Evolutionary conservation across 2,797 vertebrate genomes (phyloP), one percentile per base, ranked within the genome.

Genomic region (Anisognathus igniventris): DNA sequence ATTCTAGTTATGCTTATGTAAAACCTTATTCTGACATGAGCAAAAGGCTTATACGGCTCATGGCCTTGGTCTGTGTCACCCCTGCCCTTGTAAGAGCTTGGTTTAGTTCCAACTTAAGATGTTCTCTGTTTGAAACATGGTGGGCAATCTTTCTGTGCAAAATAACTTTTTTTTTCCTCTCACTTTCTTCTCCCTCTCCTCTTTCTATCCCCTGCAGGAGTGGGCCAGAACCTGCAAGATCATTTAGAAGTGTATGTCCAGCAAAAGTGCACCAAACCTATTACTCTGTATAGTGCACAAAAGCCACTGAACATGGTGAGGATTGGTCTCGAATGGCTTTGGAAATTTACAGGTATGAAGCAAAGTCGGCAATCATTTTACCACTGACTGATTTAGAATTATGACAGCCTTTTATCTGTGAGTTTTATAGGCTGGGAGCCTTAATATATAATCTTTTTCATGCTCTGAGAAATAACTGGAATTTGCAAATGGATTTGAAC

Each of bases 181-280:
- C 12, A 11, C 13, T 66, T 86, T 87, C 35, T 45, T 42, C 24
- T 60, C 24, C 35, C 51, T 91, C 9, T 19, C 33, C 2, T 9
- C 13, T 50, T 86, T 74, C 24, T n/a, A 7, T 3, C 10, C 47
- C 10, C 14, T 27, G 27, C 92, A 99, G 99, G 99, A 85, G 99
- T 99, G 39, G 99, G 99, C 62, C 98, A 98, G 94, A 99, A 99
- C 97, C 98, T 99, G 51, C 99, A 99, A 92, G 99, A 99, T 95
- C 99, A 99, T 96, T 97, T 99, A 96, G 99, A 99, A 97, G 86
- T 99, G 22, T 99, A 99, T 1, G 53, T 99, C 37, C 99, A 99
- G 97, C 99, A 99, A 51, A 97, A 98, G 58, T 99, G 99, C 95
- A 99, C 97, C 68, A 98, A 97, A 62, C 99, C 99, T 25, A 98